A percentile compares a stretch with the other conserved stretches of the same genome.
Evolutionary conservation across 92 coral and sea anemone species (phyloP).

Genomic region (Isaurus tuberculatus): DNA sequence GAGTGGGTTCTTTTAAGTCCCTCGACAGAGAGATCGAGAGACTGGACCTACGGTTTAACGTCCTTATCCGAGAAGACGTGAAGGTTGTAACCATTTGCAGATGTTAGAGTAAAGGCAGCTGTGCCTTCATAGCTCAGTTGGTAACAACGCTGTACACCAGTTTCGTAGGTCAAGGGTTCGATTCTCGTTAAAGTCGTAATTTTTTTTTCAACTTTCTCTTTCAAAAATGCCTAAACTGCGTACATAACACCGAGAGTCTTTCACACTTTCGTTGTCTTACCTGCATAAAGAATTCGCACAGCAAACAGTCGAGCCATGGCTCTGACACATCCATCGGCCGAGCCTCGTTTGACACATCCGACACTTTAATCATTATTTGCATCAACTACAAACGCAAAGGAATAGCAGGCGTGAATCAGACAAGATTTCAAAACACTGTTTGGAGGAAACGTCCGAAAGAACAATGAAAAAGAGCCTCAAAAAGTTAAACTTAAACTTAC

Average conservation of each 20-base stretch:
- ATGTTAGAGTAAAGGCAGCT: too few species aligned
- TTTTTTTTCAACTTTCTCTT: too few species aligned
- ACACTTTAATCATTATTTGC: slow-evolving; percentile 93
- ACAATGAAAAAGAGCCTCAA: neutral
- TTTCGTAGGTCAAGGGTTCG: too few species aligned
- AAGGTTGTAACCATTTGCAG: too few species aligned
- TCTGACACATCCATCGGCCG: slow-evolving; percentile 94
- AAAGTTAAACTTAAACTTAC: slow-evolving; percentile 37
- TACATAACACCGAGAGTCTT: neutral
- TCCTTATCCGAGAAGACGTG: too few species aligned
- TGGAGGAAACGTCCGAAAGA: too few species aligned
- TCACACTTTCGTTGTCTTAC: slow-evolving; percentile 25
- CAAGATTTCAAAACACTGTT: neutral
- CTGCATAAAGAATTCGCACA: slow-evolving; percentile 89
- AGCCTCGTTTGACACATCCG: slow-evolving; percentile 91
- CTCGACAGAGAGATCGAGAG: too few species aligned
- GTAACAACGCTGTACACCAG: too few species aligned
- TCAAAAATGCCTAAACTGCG: neutral
- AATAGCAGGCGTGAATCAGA: neutral
- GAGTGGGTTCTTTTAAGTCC: too few species aligned
- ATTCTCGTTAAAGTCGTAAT: too few species aligned
- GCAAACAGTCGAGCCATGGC: slow-evolving; percentile 87
- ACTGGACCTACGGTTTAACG: too few species aligned
- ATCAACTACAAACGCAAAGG: slow-evolving; percentile 57
- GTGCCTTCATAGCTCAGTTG: too few species aligned